A percentile compares a stretch with the other conserved stretches of the same genome.
Evolutionary conservation across 2,797 vertebrate genomes (phyloP).

Genomic region (Labroides dimidiatus): DNA sequence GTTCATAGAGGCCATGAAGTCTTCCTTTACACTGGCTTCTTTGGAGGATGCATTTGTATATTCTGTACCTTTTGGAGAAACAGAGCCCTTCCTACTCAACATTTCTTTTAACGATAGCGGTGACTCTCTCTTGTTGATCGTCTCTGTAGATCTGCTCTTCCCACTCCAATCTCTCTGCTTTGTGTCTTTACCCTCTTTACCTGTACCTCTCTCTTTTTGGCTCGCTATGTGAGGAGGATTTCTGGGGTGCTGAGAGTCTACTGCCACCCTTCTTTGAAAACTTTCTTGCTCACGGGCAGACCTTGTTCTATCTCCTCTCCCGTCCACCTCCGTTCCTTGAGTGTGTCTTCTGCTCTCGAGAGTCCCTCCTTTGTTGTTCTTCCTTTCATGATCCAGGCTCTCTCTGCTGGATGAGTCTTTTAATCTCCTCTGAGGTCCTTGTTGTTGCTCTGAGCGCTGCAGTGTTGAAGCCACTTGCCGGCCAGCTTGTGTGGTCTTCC

Average conservation of each 20-base stretch:
- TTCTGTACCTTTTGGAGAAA: conserved; percentile 47
- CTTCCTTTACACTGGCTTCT: conserved; percentile 52
- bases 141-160: conserved; percentile 41
- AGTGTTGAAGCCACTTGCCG: conserved; percentile 55
- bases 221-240: conserved; percentile 11
- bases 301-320: conserved; percentile 35
- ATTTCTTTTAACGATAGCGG: conserved; percentile 53
- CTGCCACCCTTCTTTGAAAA: conserved; percentile 56
- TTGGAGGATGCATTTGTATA: conserved; percentile 45
- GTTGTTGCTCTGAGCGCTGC: conserved; percentile 51
- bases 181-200: conserved; percentile 33
- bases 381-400: conserved; percentile 54
- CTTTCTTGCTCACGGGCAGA: conserved; percentile 37
- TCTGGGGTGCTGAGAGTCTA: conserved; percentile 66
- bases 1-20: conserved; percentile 48
- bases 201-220: conserved; percentile 48
- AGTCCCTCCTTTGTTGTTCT: conserved; percentile 55
- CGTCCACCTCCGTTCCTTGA: conserved; percentile 42
- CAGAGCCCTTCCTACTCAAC: conserved; percentile 52
- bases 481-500: conserved; percentile 54
- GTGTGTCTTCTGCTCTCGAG: conserved; percentile 51
- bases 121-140: conserved; percentile 50
- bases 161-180: conserved; percentile 64
- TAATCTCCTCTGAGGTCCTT: conserved; percentile 46
- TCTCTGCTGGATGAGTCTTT: conserved; percentile 58